Evolutionary conservation across 2,888 invertebrate genomes (phyloP).

Genomic region (Mesoligia furuncula): DNA sequence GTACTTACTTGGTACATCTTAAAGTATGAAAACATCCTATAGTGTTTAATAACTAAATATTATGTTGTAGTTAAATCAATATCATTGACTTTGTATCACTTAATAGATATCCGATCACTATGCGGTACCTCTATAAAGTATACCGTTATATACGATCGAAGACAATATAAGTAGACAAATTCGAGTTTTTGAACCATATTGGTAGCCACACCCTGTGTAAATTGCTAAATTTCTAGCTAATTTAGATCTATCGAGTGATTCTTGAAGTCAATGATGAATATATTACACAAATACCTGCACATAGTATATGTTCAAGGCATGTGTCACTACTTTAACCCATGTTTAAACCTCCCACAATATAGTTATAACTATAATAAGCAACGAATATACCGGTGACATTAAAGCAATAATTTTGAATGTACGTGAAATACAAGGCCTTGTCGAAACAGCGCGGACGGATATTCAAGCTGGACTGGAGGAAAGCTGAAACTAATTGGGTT

Average conservation of each 20-base stretch:
- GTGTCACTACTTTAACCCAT: constrained; percentile 49
- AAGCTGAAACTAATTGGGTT: constrained; percentile 47
- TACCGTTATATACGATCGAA: constrained; percentile 41
- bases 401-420: constrained; percentile 48
- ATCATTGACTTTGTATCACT: constrained; percentile 60
- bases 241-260: constrained; percentile 57
- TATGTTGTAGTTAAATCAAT: constrained; percentile 37
- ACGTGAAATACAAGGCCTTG: constrained; percentile 37
- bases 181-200: constrained; percentile 52
- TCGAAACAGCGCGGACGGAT: constrained; percentile 60
- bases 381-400: constrained; percentile 25
- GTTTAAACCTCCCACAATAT: constrained; percentile 52
- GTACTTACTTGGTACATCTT: constrained; percentile 5
- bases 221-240: constrained; percentile 59
- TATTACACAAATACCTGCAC: constrained; percentile 36
- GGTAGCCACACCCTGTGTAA: constrained; percentile 51
- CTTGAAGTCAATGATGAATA: constrained; percentile 52
- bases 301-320: constrained; percentile 18
- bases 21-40: constrained; percentile 34
- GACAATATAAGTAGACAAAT: constrained; percentile 53
- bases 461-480: constrained; percentile 59
- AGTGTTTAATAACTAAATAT: constrained; percentile 44
- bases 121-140: constrained; percentile 37
- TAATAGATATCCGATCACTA: constrained; percentile 47
- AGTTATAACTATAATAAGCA: constrained; percentile 38